These are phyloP conservation scores for Eublepharis macularius DNA, from an alignment of 2,113 vertebrate genomes.

Conservation along the genomic window DNA sequence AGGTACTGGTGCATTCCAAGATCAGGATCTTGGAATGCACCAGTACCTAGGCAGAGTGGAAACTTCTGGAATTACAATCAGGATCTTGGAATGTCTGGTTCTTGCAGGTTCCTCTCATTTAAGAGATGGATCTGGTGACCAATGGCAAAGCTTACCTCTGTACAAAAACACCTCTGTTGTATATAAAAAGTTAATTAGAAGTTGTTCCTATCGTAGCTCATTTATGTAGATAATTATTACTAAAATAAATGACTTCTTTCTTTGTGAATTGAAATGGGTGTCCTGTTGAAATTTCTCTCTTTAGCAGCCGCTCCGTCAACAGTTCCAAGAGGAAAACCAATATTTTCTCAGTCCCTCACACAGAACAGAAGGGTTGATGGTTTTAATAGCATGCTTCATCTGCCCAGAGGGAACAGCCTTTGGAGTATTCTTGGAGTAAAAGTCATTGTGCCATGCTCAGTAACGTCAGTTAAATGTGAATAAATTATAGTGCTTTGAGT, in stretches of 20 bases:
- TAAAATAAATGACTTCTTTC: conserved; percentile 66
- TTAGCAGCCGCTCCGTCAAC: conserved; percentile 1
- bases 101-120: neutral
- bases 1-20: too few relatives aligned
- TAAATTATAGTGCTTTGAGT: neutral
- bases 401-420: conserved; percentile 7
- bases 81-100: too few relatives aligned
- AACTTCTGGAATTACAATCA: too few relatives aligned
- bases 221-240: conserved; percentile 56
- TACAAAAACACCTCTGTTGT: conserved; percentile 6
- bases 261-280: conserved; percentile 62
- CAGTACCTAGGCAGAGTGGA: too few relatives aligned
- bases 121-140: neutral
- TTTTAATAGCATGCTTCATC: conserved; percentile 15
- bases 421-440: conserved; percentile 13
- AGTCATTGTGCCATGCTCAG: conserved; percentile 3
- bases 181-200: conserved; percentile 43
- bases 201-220: conserved; percentile 25
- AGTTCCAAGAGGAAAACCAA: conserved; percentile 30
- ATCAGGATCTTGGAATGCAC: too few relatives aligned
- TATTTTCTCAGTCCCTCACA: conserved; percentile 19
- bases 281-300: conserved; percentile 50
- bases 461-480: conserved; percentile 16
- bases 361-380: conserved; percentile 8
- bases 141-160: neutral